Conservation (phyloP, 1,140 invertebrate species). For the Drosophila parvula region DNA sequence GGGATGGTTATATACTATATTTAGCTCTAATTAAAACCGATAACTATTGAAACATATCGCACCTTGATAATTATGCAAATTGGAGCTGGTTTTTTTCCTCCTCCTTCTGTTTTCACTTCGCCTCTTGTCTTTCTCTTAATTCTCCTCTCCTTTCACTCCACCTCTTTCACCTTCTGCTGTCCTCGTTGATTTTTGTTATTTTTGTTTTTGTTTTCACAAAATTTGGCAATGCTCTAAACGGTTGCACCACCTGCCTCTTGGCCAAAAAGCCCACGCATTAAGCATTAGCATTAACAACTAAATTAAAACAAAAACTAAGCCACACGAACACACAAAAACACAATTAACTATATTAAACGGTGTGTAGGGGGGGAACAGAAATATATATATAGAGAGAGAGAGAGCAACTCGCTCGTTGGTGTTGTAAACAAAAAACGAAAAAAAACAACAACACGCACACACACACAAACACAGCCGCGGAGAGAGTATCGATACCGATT, state of each 20-base stretch:
- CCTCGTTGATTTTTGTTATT: constrained; percentile 1
- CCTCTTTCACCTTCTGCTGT: constrained; percentile 1
- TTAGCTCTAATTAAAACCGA: constrained; percentile 10
- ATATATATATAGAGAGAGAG: not conserved
- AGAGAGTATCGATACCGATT: constrained; percentile 32
- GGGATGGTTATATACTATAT: not conserved
- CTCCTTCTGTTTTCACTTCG: constrained; percentile 13
- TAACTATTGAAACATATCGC: constrained; percentile 51
- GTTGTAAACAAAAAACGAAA: constrained; percentile 26
- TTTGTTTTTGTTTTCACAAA: constrained; percentile 11
- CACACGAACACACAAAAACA: constrained; percentile 16
- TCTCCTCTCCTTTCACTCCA: not conserved
- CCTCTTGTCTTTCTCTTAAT: constrained; percentile 7
- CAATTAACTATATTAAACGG: constrained; percentile 6
- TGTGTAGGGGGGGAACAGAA: not conserved
- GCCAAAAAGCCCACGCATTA: constrained; percentile 35
- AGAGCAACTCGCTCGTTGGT: constrained; percentile 14
- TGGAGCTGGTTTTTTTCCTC: constrained; percentile 9
- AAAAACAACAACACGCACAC: constrained; percentile 13
- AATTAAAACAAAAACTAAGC: constrained; percentile 34
- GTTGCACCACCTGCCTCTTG: constrained; percentile 32
- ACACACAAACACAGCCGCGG: constrained; percentile 14
- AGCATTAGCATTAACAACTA: constrained; percentile 20
- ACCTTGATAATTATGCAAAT: constrained; percentile 68
- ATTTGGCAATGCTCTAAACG: constrained; percentile 33